Percentiles rank a stretch among this genome's conserved stretches.
These are phyloP conservation scores for Sigmodon hispidus DNA, from an alignment of 2,113 vertebrate genomes.

Conservation along the genomic window DNA sequence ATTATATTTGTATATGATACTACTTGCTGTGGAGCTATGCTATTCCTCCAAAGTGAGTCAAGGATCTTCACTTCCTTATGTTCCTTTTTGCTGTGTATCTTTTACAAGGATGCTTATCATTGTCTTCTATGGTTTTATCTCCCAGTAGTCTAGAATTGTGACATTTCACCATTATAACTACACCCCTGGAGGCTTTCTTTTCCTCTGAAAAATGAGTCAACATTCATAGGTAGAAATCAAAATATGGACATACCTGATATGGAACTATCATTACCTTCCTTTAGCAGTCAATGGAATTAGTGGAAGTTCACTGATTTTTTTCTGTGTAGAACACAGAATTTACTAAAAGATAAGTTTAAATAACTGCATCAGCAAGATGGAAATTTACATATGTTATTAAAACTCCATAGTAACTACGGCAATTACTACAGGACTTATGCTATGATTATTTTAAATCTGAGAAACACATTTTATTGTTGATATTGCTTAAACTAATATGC, in stretches of 20 bases:
- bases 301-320: not conserved
- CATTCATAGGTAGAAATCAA: not conserved
- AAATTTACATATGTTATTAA: not conserved
- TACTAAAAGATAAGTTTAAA: not conserved
- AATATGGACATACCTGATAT: not conserved
- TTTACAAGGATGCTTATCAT: not conserved
- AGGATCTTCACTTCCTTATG: not conserved
- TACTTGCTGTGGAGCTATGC: not conserved
- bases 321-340: not conserved
- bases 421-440: not conserved
- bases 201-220: not conserved
- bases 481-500: slow-evolving; percentile 18
- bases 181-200: not conserved
- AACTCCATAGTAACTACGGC: not conserved
- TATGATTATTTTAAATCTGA: not conserved
- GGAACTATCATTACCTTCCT: not conserved
- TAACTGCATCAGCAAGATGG: not conserved
- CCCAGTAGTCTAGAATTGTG: not conserved
- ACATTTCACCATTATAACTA: not conserved
- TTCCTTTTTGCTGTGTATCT: not conserved
- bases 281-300: not conserved
- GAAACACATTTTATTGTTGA: slow-evolving; percentile 20
- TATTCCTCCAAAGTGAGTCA: not conserved
- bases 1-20: not conserved
- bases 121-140: not conserved